These are phyloP conservation scores for Tarsius wallacei DNA, from an alignment of 2,797 vertebrate genomes.

Conservation along the genomic window DNA sequence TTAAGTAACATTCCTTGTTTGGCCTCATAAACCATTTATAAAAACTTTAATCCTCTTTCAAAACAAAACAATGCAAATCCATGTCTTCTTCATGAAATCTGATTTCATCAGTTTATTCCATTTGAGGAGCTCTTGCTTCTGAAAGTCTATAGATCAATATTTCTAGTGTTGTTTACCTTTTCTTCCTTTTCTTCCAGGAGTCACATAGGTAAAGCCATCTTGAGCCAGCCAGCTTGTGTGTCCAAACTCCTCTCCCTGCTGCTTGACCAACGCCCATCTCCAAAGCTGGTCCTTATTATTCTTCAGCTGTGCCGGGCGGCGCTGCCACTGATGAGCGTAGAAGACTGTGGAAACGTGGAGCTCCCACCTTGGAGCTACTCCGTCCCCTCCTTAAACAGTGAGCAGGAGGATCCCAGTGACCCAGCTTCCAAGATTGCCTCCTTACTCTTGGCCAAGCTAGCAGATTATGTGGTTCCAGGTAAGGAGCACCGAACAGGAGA, in stretches of 20 bases:
- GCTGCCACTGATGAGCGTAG: conserved; percentile 98
- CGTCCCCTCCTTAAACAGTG: conserved; percentile 95
- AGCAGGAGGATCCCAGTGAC: conserved; percentile 97
- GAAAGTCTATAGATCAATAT: neutral
- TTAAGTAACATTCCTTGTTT: neutral
- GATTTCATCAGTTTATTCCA: neutral
- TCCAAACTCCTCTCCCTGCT: conserved; percentile 98
- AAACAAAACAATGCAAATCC: neutral
- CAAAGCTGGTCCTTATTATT: conserved; percentile 99
- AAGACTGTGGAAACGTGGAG: conserved; percentile 98
- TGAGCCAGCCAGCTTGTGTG: conserved; percentile 99
- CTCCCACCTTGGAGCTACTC: conserved; percentile 99
- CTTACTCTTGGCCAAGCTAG: conserved; percentile 97
- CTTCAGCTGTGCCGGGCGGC: conserved; percentile 98
- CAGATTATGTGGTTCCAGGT: conserved; percentile 99
- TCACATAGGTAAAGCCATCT: conserved; percentile 98
- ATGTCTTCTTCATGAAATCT: neutral
- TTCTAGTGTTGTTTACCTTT: neutral
- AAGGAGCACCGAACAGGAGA: neutral
- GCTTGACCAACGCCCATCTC: conserved; percentile 98
- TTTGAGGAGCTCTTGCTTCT: neutral
- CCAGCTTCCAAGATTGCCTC: conserved; percentile 98
- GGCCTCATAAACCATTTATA: neutral
- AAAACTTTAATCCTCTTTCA: neutral
- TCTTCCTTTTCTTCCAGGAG: conserved; percentile 92